phyloP scores from a whole-genome alignment of 2,113 vertebrate species.

The Semnornis frantzii region DNA sequence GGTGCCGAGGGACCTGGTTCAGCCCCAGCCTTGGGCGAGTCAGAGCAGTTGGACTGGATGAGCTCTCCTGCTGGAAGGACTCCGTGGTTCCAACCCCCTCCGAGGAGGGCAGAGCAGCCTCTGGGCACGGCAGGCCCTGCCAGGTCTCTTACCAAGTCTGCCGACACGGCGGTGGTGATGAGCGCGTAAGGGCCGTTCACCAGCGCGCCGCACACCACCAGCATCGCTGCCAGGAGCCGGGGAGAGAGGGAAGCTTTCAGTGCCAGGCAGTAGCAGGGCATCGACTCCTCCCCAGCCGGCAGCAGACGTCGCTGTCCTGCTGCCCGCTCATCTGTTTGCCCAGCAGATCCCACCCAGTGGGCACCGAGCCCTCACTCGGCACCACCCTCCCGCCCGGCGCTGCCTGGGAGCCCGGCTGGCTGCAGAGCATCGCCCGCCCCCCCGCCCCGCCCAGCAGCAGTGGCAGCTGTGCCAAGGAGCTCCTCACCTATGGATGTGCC shows the following conservation, averaged over 20 bases:
- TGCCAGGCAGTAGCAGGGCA: not conserved
- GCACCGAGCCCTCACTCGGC: not conserved
- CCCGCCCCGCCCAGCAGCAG: not conserved
- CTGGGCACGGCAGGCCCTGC: not conserved
- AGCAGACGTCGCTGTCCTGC: fast-evolving
- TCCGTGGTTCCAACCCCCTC: not conserved
- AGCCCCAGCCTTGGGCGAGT: no score
- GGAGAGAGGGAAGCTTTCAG: not conserved
- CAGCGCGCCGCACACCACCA: slow-evolving; percentile 89
- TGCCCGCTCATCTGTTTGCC: fast-evolving
- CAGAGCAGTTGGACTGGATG: no score
- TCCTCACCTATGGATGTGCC: slow-evolving; percentile 84
- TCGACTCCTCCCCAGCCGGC: fast-evolving
- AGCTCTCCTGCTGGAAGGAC: no score
- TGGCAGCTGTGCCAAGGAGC: fast-evolving
- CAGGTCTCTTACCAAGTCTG: slow-evolving; percentile 86
- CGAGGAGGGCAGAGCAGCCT: not conserved
- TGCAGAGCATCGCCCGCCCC: not conserved
- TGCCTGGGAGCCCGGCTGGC: not conserved
- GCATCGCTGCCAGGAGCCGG: slow-evolving; percentile 78
- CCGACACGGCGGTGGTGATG: slow-evolving; percentile 95
- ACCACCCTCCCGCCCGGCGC: not conserved
- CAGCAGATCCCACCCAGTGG: not conserved
- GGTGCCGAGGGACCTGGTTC: no score
- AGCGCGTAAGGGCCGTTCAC: slow-evolving; percentile 96